These are phyloP conservation scores for Ptychodera flava DNA, from an alignment of 35 echinoderm and acorn worm genomes.

Conservation along the genomic window DNA sequence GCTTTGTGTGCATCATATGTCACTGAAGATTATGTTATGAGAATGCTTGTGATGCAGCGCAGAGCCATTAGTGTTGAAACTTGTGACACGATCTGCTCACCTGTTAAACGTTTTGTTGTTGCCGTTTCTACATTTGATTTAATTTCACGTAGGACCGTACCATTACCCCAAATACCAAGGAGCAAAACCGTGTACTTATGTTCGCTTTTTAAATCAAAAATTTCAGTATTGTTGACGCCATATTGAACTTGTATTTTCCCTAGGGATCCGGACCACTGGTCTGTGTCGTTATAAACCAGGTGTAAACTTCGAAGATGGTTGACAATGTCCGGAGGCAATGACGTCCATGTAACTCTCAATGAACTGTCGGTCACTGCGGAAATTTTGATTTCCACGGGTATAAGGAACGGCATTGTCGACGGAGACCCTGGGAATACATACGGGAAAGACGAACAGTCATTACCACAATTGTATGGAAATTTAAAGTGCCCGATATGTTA, in stretches of 20 bases:
- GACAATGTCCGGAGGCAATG: conserved; percentile 42
- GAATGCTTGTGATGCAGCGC: too few relatives aligned
- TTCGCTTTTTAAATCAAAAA: conserved; percentile 47
- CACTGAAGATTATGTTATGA: too few relatives aligned
- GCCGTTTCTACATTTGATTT: conserved; percentile 44
- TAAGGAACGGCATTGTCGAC: conserved; percentile 41
- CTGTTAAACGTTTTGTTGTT: not conserved
- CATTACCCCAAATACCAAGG: conserved; percentile 80
- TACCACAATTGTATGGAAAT: not conserved
- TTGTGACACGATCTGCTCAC: too few relatives aligned
- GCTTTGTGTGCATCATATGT: too few relatives aligned
- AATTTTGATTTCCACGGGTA: conserved; percentile 44
- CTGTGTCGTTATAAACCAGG: conserved; percentile 21
- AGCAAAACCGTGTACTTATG: conserved; percentile 66
- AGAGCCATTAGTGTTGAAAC: too few relatives aligned
- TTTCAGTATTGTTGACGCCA: conserved; percentile 7
- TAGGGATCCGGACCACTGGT: not conserved
- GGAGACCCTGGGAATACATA: not conserved
- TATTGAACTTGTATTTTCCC: not conserved
- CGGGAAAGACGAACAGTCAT: too few relatives aligned
- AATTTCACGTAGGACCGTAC: conserved; percentile 73
- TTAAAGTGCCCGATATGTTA: not conserved
- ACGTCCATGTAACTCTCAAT: conserved; percentile 39
- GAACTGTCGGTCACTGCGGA: conserved; percentile 17
- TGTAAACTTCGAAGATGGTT: conserved; percentile 44